phyloP scores from a whole-genome alignment of 2,888 invertebrate species.

The Philereme vetulata region DNA sequence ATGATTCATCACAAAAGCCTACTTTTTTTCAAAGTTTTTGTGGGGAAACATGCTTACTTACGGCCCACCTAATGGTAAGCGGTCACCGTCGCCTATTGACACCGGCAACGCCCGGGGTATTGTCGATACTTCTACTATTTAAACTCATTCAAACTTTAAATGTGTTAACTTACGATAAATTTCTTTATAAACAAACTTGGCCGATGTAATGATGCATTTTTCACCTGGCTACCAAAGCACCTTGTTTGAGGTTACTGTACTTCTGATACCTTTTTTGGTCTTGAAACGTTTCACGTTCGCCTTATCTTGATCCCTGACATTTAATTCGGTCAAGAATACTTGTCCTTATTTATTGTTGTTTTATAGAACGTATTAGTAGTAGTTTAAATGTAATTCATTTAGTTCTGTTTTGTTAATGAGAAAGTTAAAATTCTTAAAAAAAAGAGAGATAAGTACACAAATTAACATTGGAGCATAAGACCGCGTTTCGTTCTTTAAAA shows the following conservation, averaged over 20 bases:
- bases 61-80: no score
- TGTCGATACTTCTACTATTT: no score
- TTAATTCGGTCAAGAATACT: conserved; percentile 43
- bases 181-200: conserved; percentile 37
- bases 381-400: conserved; percentile 1
- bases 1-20: conserved; percentile 59
- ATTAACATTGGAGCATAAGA: no score
- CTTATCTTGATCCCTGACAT: conserved; percentile 55
- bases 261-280: conserved; percentile 57
- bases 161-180: not conserved
- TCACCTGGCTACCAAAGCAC: conserved; percentile 61
- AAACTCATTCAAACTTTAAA: no score
- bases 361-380: conserved; percentile 22
- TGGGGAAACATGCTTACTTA: no score
- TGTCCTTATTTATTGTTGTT: conserved; percentile 30
- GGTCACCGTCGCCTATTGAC: no score
- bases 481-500: no score
- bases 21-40: not conserved
- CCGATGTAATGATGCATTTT: conserved; percentile 54
- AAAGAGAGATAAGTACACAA: no score
- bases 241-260: conserved; percentile 53
- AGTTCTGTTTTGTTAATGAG: not conserved
- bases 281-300: conserved; percentile 53
- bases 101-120: no score
- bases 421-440: no score